Conservation (phyloP, 2,888 invertebrate species). For the Rotaria sp. region DNA sequence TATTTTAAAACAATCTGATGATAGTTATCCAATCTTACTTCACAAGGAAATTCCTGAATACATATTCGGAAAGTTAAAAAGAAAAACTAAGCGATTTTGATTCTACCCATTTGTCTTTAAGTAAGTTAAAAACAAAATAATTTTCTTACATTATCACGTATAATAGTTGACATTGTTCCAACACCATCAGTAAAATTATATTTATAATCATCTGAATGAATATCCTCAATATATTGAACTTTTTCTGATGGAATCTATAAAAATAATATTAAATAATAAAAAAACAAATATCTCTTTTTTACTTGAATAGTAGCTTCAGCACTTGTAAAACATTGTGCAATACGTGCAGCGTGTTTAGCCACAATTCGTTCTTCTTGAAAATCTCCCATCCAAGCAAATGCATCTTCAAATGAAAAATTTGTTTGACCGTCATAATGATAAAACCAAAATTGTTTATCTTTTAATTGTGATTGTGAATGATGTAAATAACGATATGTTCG, state of each 20-base stretch:
- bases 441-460: slow-evolving; percentile 30
- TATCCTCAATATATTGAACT: slow-evolving; percentile 20
- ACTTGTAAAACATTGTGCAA: slow-evolving; percentile 29
- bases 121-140: no score
- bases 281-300: neutral
- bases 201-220: slow-evolving; percentile 2
- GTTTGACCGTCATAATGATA: neutral
- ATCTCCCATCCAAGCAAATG: slow-evolving; percentile 28
- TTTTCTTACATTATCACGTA: slow-evolving; percentile 17
- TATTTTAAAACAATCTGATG: no score
- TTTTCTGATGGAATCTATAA: slow-evolving; percentile 19
- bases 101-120: no score
- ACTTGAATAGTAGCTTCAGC: slow-evolving; percentile 27
- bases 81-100: no score
- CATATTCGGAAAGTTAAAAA: no score
- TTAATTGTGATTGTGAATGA: slow-evolving; percentile 28
- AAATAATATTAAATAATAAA: neutral
- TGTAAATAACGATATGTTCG: slow-evolving; percentile 20
- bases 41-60: no score
- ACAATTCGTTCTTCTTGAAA: slow-evolving; percentile 20
- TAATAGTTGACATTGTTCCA: slow-evolving; percentile 23
- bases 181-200: slow-evolving; percentile 28
- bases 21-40: no score
- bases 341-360: slow-evolving; percentile 24
- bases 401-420: slow-evolving; percentile 28